Conservation (phyloP, 2,113 vertebrate species). For the Sminthopsis crassicaudata region DNA sequence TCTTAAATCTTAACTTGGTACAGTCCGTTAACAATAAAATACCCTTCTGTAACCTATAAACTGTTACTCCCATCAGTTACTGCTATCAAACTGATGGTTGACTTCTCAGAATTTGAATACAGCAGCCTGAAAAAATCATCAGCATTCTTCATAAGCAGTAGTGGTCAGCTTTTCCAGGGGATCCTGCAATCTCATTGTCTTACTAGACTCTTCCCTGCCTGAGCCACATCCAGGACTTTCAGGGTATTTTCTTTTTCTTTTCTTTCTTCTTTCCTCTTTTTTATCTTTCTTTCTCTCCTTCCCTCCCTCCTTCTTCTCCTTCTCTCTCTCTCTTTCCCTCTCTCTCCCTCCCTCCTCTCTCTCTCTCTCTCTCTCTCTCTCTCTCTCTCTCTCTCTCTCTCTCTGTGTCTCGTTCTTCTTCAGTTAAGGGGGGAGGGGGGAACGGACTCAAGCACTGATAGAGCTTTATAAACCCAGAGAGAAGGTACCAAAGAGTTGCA, state of each 20-base stretch:
- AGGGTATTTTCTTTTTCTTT: constrained; percentile 64
- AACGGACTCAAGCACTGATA: constrained; percentile 74
- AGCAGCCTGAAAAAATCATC: constrained; percentile 63
- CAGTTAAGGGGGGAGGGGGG: constrained; percentile 58
- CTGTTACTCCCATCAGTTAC: constrained; percentile 93
- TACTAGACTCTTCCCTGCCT: constrained; percentile 83
- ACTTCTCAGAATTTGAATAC: constrained; percentile 81
- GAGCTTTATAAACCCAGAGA: constrained; percentile 57
- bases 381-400: background rate
- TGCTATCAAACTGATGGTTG: constrained; percentile 87
- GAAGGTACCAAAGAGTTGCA: constrained; percentile 72
- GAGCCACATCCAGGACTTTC: constrained; percentile 83
- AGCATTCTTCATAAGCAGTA: constrained; percentile 71
- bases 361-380: background rate
- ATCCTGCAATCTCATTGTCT: constrained; percentile 83
- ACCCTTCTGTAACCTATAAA: constrained; percentile 94
- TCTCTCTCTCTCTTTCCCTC: background rate
- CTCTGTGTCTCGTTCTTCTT: background rate
- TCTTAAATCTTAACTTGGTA: constrained; percentile 91
- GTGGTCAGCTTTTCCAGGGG: constrained; percentile 69
- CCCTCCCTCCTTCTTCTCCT: no score
- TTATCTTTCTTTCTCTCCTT: no score
- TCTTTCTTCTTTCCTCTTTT: background rate
- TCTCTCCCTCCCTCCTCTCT: background rate
- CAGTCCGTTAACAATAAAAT: constrained; percentile 97